A percentile compares a stretch with the other conserved stretches of the same genome.
These are phyloP conservation scores for Tautogolabrus adspersus DNA, from an alignment of 2,113 vertebrate genomes.

Conservation along the genomic window DNA sequence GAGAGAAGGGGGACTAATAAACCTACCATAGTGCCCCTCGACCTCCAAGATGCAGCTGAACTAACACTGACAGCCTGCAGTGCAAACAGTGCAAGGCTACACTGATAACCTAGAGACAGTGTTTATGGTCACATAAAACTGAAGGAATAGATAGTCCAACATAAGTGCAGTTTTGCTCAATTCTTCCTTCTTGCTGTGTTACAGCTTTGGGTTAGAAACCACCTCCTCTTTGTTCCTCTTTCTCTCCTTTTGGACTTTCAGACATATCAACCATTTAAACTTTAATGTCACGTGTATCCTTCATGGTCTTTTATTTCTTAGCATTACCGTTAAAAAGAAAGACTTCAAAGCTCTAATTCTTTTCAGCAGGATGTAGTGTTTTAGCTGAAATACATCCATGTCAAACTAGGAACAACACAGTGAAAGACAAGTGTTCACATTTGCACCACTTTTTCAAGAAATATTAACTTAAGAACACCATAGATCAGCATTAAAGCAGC, in stretches of 20 bases:
- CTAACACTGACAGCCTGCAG: conserved; percentile 59
- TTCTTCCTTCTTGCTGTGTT: background rate
- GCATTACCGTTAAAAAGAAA: background rate
- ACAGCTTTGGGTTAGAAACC: background rate
- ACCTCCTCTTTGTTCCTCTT: background rate
- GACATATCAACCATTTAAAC: background rate
- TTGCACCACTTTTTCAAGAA: no score
- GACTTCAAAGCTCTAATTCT: background rate
- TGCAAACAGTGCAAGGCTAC: conserved; percentile 56
- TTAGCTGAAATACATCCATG: background rate
- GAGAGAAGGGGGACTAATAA: conserved; percentile 62
- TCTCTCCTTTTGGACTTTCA: background rate
- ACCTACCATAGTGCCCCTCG: conserved; percentile 69
- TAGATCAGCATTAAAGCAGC: conserved; percentile 1
- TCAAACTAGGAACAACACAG: background rate
- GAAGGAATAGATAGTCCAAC: conserved; percentile 33
- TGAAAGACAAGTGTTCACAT: no score
- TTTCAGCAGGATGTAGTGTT: background rate
- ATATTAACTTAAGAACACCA: no score
- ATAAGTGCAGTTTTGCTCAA: conserved; percentile 19
- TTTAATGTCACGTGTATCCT: conserved; percentile 35
- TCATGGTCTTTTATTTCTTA: conserved; percentile 17
- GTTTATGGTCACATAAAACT: conserved; percentile 38
- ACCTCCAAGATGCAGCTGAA: conserved; percentile 73
- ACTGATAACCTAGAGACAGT: conserved; percentile 38